Conservation (phyloP, 2,797 vertebrate species). For the Setipinna tenuifilis region DNA sequence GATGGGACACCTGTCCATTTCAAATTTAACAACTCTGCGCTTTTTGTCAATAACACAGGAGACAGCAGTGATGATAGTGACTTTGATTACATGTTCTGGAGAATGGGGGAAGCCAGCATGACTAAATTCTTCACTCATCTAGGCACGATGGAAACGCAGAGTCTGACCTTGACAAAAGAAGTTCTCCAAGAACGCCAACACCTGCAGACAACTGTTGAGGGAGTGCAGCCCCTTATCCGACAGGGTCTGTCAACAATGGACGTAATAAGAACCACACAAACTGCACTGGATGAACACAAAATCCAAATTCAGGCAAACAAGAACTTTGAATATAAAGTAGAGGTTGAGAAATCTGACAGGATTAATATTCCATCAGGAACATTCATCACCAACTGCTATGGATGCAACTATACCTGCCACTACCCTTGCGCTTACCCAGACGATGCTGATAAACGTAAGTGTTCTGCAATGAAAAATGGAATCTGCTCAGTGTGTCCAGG, state of each 20-base stretch:
- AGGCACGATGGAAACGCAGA: constrained; percentile 24
- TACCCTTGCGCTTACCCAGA: rapidly evolving
- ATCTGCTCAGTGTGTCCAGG: constrained; percentile 33
- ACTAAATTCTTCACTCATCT: constrained; percentile 48
- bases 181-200: constrained; percentile 46
- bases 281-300: constrained; percentile 12
- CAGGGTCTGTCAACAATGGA: constrained; percentile 36
- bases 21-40: constrained; percentile 54
- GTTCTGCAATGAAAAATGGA: constrained; percentile 32
- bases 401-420: constrained; percentile 56
- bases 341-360: rapidly evolving
- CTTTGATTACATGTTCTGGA: constrained; percentile 58
- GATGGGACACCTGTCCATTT: constrained; percentile 44
- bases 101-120: constrained; percentile 51
- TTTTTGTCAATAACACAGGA: constrained; percentile 44
- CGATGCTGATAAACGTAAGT: rapidly evolving
- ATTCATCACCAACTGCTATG: constrained; percentile 48
- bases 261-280: constrained; percentile 34
- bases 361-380: neutral
- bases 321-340: constrained; percentile 42
- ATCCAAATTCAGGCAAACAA: constrained; percentile 47
- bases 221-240: constrained; percentile 37
- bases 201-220: neutral
- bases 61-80: neutral
- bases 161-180: constrained; percentile 41